Conservation (phyloP, 2,113 vertebrate species). For the Herpetotheres cachinnans region DNA sequence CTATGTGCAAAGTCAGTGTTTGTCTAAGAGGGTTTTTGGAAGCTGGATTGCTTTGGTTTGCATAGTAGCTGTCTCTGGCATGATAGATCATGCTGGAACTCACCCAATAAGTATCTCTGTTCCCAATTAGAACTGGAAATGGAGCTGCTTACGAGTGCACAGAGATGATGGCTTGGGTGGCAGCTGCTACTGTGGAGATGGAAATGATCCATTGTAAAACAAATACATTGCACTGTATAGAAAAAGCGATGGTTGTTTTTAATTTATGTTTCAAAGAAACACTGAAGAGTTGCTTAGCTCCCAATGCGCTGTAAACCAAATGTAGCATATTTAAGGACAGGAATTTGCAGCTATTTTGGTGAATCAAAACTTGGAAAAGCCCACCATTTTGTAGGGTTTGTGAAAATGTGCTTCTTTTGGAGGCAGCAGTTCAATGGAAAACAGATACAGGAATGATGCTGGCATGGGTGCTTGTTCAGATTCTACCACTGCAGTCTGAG, state of each 20-base stretch:
- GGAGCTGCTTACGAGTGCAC: constrained; percentile 66
- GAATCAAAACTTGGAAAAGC: not conserved
- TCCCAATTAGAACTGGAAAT: constrained; percentile 80
- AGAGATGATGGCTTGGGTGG: constrained; percentile 75
- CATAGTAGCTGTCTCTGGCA: constrained; percentile 77
- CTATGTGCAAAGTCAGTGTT: constrained; percentile 71
- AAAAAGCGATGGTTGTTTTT: constrained; percentile 43
- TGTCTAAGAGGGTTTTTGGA: constrained; percentile 74
- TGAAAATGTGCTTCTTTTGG: not conserved
- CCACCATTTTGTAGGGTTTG: constrained; percentile 31
- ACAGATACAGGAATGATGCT: not conserved
- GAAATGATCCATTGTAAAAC: constrained; percentile 72
- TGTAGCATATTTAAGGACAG: not conserved
- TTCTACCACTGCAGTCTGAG: not conserved
- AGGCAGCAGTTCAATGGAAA: not conserved
- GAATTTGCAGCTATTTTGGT: not conserved
- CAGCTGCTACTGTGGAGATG: constrained; percentile 76
- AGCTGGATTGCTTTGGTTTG: constrained; percentile 74
- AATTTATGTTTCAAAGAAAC: constrained; percentile 53
- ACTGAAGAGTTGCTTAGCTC: constrained; percentile 39
- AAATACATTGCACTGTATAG: constrained; percentile 57
- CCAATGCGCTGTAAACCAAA: not conserved
- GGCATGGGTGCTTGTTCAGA: not conserved
- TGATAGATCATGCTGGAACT: constrained; percentile 79
- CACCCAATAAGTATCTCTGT: constrained; percentile 79